Evolutionary conservation across 2,888 invertebrate species (phyloP), one percentile per base, ranked within the genome.

Genomic region (Folsomia manolachei): DNA sequence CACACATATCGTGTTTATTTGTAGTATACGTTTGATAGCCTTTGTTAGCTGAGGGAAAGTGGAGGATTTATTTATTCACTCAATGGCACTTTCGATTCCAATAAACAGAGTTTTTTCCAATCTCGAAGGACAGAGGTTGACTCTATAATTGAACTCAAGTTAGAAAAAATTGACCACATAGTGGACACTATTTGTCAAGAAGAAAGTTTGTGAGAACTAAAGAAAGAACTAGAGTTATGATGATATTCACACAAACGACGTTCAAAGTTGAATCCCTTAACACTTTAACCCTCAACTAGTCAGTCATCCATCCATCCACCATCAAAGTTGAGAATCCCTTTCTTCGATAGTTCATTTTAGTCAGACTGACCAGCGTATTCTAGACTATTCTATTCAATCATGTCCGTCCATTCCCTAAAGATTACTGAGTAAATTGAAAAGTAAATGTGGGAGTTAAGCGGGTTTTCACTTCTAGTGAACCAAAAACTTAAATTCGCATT

Each of bases 131-230:
- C 64, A 27, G 27, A 66, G 65, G 19, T 25, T 67, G 67, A 67
- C 67, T 67, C 52, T 25, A 56, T 67, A 67, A 67, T 67, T 67
- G 67, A 67, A 26, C 52, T 19, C 52, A 14, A 39, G 4, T 56
- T 21, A n/a, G 19, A n/a, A 56, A 56, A 56, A 56, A 19, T 56
- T 56, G 56, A 56, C 56, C 56, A 56, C 56, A 56, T 56, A n/a
- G n/a, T 56, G 18, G 21, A 56, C 56, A 14, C 21, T 4, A 56
- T 56, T 56, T 21, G 19, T 56, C 56, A 18, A 18, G 56, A n/a
- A n/a, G n/a, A n/a, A n/a, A n/a, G n/a, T n/a, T 7, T 56, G 56
- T n/a, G 7, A 9, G 39, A 39, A 9, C 14, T 14, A 39, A 39
- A 14, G 7, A 39, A 14, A 39, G 39, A 14, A 39, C 7, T n/a